These are phyloP conservation scores for Augochlora pura DNA, from an alignment of 1,140 invertebrate species.

Conservation along the genomic window DNA sequence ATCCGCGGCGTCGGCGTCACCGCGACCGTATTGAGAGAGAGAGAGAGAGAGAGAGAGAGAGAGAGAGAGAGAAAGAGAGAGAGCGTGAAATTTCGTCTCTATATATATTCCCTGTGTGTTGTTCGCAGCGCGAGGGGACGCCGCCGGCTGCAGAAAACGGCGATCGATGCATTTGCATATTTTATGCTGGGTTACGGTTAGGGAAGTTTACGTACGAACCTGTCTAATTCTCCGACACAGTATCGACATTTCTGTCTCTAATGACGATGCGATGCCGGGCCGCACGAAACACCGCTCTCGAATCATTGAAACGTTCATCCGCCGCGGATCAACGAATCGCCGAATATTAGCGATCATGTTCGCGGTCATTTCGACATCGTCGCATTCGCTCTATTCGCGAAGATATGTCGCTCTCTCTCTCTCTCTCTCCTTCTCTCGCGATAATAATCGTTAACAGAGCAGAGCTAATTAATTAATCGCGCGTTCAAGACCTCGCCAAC, in stretches of 20 bases:
- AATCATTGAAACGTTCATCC: too few relatives aligned
- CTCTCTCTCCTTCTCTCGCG: too few relatives aligned
- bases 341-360: too few relatives aligned
- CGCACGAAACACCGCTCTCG: too few relatives aligned
- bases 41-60: too few relatives aligned
- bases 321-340: too few relatives aligned
- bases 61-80: too few relatives aligned
- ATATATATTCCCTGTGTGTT: neutral
- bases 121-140: neutral
- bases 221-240: conserved; percentile 6
- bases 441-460: neutral
- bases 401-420: neutral
- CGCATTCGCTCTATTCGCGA: too few relatives aligned
- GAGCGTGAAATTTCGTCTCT: too few relatives aligned
- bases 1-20: too few relatives aligned
- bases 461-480: conserved; percentile 2
- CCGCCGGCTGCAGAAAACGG: neutral
- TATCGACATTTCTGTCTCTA: conserved; percentile 3
- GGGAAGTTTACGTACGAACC: conserved; percentile 4
- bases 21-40: too few relatives aligned
- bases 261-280: neutral
- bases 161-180: conserved; percentile 40
- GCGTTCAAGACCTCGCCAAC: neutral
- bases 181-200: conserved; percentile 21
- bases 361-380: too few relatives aligned